phyloP scores from a whole-genome alignment of 92 coral and sea anemone genomes.

The Metridium senile region DNA sequence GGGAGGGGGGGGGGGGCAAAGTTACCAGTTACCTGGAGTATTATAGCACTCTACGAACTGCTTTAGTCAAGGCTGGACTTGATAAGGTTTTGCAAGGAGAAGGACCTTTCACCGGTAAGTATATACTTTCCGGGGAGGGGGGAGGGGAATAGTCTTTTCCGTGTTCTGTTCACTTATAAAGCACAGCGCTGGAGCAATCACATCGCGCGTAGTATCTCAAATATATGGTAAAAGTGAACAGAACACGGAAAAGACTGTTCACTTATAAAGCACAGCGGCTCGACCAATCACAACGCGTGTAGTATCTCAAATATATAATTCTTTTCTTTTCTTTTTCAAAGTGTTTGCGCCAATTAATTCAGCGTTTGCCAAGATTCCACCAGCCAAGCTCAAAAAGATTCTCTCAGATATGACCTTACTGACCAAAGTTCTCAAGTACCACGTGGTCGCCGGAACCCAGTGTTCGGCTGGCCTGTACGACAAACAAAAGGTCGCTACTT shows the following conservation, averaged over 20 bases:
- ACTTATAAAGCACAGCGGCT: no score
- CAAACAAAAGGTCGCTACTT: slow-evolving; percentile 10
- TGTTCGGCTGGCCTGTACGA: slow-evolving; percentile 34
- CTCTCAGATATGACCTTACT: slow-evolving; percentile 12
- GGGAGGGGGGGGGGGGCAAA: no score
- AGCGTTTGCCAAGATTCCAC: slow-evolving; percentile 35
- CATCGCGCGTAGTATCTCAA: no score
- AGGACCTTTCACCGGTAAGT: slow-evolving; percentile 41
- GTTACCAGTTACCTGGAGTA: background rate
- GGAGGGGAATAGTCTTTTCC: no score
- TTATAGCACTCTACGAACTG: slow-evolving; percentile 11
- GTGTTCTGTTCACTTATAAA: no score
- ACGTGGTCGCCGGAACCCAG: slow-evolving; percentile 45
- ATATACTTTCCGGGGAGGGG: no score
- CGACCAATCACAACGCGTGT: no score
- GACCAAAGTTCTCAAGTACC: slow-evolving; percentile 43
- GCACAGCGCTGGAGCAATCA: no score
- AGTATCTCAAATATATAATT: background rate
- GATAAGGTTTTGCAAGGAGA: slow-evolving; percentile 19
- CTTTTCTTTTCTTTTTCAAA: slow-evolving; percentile 2
- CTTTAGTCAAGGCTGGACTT: slow-evolving; percentile 16
- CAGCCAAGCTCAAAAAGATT: slow-evolving; percentile 29
- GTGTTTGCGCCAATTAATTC: slow-evolving; percentile 39
- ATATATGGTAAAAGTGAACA: no score
- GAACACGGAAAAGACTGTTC: no score